Evolutionary conservation across 2,113 vertebrate species (phyloP).

Genomic region (Tachuris rubrigastra): DNA sequence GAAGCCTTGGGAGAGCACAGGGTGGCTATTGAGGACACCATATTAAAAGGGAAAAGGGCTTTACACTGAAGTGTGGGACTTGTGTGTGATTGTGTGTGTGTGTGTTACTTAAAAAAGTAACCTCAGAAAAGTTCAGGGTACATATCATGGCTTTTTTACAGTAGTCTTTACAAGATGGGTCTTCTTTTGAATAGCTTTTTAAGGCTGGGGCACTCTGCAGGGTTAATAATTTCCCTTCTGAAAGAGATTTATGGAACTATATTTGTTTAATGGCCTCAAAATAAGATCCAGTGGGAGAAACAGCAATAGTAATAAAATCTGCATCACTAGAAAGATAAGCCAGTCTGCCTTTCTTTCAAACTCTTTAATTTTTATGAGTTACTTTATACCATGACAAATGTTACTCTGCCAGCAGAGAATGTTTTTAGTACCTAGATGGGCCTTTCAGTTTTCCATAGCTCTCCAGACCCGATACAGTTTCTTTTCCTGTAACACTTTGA

Average conservation of each 20-base stretch:
- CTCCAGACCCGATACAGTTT: background rate
- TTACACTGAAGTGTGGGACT: background rate
- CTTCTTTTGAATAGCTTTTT: background rate
- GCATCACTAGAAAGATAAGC: conserved; percentile 3
- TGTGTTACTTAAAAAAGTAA: background rate
- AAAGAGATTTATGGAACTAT: background rate
- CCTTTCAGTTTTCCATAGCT: conserved; percentile 22
- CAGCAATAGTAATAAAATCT: background rate
- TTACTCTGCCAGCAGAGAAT: background rate
- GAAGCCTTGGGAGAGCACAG: background rate
- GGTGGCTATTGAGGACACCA: background rate
- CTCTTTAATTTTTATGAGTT: conserved; percentile 35
- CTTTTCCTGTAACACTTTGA: background rate
- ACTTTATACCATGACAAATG: conserved; percentile 5
- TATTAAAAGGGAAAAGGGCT: background rate
- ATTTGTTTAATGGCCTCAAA: conserved; percentile 31
- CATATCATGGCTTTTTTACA: background rate
- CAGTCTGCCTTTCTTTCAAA: background rate
- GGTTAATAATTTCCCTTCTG: background rate
- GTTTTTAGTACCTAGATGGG: background rate
- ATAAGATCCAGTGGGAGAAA: conserved; percentile 7
- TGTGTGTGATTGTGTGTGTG: background rate
- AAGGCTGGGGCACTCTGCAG: background rate
- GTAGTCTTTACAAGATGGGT: background rate
- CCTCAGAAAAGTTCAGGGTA: background rate